phyloP scores from a whole-genome alignment of 2,888 invertebrate genomes.

The Nomada fabriciana region DNA sequence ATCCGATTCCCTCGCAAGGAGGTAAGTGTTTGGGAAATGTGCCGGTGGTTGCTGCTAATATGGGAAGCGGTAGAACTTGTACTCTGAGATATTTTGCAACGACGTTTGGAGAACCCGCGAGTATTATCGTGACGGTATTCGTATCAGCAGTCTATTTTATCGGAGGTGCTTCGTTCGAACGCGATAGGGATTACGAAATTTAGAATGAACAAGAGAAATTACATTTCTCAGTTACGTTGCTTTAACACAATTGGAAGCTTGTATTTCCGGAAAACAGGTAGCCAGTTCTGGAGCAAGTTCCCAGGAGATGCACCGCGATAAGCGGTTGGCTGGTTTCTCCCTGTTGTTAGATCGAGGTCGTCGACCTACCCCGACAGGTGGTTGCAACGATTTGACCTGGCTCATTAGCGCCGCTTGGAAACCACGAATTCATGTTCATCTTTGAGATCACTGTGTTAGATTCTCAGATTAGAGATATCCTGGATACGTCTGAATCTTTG shows the following conservation, averaged over 20 bases:
- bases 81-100: too few species aligned
- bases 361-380: conserved; percentile 59
- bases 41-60: neutral
- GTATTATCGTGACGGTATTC: too few species aligned
- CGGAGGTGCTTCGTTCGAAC: too few species aligned
- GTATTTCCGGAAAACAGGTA: neutral
- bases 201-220: too few species aligned
- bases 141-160: too few species aligned
- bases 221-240: too few species aligned
- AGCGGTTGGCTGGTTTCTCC: conserved; percentile 47
- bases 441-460: neutral
- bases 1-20: neutral
- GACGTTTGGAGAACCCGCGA: too few species aligned
- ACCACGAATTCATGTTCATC: conserved; percentile 24
- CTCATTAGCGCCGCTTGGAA: conserved; percentile 47
- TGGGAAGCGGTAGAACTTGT: too few species aligned
- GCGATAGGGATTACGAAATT: too few species aligned
- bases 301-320: conserved; percentile 48
- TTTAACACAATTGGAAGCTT: conserved; percentile 6
- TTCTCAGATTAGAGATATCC: neutral
- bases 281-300: neutral
- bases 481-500: neutral
- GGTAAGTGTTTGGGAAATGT: neutral
- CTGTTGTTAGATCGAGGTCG: conserved; percentile 67
- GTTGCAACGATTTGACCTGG: conserved; percentile 45